Evolutionary conservation across 2,888 invertebrate species (phyloP).

Genomic region (Malthinus seriepunctatus): DNA sequence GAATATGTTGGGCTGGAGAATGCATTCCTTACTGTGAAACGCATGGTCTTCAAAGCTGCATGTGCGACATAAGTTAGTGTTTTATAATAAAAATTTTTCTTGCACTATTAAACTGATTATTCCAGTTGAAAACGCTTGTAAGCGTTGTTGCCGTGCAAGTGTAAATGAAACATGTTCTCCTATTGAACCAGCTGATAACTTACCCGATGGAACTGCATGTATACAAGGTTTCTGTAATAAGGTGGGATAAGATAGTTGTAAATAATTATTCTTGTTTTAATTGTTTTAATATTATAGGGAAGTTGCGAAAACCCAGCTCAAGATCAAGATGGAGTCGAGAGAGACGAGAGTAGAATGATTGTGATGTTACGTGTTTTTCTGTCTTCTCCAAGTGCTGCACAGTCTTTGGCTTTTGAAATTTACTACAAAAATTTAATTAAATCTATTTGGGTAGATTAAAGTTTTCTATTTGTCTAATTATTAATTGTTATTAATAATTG

Average conservation of each 20-base stretch:
- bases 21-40: constrained; percentile 96
- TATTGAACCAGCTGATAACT: constrained; percentile 83
- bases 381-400: too few relatives aligned
- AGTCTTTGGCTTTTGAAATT: too few relatives aligned
- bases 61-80: constrained; percentile 87
- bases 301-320: constrained; percentile 92
- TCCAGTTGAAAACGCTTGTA: constrained; percentile 90
- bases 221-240: constrained; percentile 96
- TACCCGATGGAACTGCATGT: constrained; percentile 94
- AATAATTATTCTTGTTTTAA: not conserved
- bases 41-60: constrained; percentile 89
- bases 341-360: too few relatives aligned
- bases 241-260: constrained; percentile 56
- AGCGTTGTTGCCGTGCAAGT: constrained; percentile 89
- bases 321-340: too few relatives aligned
- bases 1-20: constrained; percentile 86
- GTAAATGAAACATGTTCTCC: constrained; percentile 91
- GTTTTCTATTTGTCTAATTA: too few relatives aligned
- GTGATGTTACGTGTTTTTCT: too few relatives aligned
- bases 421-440: too few relatives aligned
- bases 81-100: not conserved
- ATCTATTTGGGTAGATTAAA: too few relatives aligned
- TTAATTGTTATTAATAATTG: too few relatives aligned
- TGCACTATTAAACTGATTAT: constrained; percentile 28
- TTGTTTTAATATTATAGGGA: constrained; percentile 63